These are phyloP conservation scores for Andrena cerasifolii DNA, from an alignment of 1,140 invertebrate species.

Conservation along the genomic window DNA sequence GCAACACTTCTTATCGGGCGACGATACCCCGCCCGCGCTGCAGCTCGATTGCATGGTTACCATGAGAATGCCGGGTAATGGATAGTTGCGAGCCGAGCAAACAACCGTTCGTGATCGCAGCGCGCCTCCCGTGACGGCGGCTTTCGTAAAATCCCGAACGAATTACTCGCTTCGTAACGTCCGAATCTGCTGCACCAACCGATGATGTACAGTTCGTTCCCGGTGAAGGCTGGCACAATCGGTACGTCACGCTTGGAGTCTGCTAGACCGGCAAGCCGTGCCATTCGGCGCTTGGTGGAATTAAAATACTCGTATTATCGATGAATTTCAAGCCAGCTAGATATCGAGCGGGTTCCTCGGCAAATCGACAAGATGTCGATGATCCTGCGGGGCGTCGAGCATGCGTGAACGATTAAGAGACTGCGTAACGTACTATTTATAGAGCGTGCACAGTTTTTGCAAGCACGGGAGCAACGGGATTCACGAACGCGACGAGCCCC, in stretches of 20 bases:
- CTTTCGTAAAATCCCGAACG: constrained; percentile 3
- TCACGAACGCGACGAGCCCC: background rate
- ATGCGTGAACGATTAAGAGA: constrained; percentile 24
- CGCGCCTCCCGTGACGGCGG: background rate
- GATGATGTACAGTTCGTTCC: background rate
- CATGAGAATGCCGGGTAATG: constrained; percentile 9
- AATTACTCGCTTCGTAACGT: constrained; percentile 1
- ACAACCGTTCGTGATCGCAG: constrained; percentile 9
- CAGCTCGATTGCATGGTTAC: background rate
- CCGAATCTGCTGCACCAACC: background rate
- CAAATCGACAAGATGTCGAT: constrained; percentile 8
- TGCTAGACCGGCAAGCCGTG: too few species aligned
- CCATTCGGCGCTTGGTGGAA: too few species aligned
- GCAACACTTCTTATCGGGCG: constrained; percentile 13
- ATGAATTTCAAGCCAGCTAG: too few species aligned
- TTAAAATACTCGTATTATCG: too few species aligned
- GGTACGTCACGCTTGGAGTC: too few species aligned
- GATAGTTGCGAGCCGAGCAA: background rate
- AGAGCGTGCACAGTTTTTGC: constrained; percentile 20
- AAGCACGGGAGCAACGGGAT: constrained; percentile 10
- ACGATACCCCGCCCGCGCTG: background rate
- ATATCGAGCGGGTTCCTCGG: background rate
- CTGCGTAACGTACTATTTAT: constrained; percentile 40
- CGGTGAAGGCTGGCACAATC: too few species aligned
- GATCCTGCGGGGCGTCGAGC: background rate